Evolutionary conservation across 2,888 invertebrate species (phyloP).

Genomic region (Xiphydria camelus): DNA sequence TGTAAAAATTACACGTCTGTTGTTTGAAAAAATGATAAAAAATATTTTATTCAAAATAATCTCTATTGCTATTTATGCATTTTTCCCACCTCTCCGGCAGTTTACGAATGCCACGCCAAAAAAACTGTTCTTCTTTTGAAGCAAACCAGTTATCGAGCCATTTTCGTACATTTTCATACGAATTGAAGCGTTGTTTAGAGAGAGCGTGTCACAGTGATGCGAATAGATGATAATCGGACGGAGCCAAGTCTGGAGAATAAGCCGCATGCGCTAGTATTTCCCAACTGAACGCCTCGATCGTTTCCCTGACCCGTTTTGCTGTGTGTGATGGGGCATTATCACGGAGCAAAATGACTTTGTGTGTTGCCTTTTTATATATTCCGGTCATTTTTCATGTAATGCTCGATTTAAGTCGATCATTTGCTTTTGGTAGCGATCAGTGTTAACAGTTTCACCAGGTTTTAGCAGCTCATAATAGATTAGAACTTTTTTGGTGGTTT

Average conservation of each 20-base stretch:
- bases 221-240: slow-evolving; percentile 8
- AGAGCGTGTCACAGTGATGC: slow-evolving; percentile 5
- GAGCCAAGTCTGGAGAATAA: slow-evolving; percentile 18
- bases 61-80: neutral
- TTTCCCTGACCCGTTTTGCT: slow-evolving; percentile 13
- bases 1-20: slow-evolving; percentile 13
- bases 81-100: neutral
- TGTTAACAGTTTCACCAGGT: slow-evolving; percentile 5
- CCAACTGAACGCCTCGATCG: slow-evolving; percentile 13
- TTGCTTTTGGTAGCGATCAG: slow-evolving; percentile 8
- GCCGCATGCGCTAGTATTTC: slow-evolving; percentile 15
- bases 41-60: neutral
- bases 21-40: slow-evolving; percentile 9
- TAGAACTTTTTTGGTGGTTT: slow-evolving; percentile 13
- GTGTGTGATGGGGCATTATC: slow-evolving; percentile 13
- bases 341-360: slow-evolving; percentile 10
- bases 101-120: neutral
- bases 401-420: slow-evolving; percentile 8
- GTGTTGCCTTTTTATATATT: slow-evolving; percentile 14
- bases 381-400: slow-evolving; percentile 11
- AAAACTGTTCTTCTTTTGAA: slow-evolving; percentile 2
- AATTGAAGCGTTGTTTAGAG: neutral
- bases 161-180: slow-evolving; percentile 3
- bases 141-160: slow-evolving; percentile 1
- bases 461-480: neutral